These are phyloP conservation scores for Cristatella mucedo DNA, from an alignment of 2,888 invertebrate genomes.

Conservation along the genomic window DNA sequence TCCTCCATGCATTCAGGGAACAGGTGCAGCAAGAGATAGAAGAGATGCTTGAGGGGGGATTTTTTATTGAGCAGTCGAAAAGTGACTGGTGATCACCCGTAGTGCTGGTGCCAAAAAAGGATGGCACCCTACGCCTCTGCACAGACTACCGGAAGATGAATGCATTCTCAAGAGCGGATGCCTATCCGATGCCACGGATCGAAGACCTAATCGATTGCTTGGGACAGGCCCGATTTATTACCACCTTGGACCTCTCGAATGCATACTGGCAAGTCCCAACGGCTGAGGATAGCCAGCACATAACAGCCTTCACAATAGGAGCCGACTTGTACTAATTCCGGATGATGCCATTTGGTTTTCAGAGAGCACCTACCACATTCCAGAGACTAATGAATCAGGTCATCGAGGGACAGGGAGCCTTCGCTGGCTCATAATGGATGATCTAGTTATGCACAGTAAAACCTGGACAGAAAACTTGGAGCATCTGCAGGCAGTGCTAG, in stretches of 20 bases:
- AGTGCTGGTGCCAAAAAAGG: slow-evolving; percentile 3
- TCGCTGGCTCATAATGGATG: too few relatives aligned
- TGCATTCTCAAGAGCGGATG: slow-evolving; percentile 7
- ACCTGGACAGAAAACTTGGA: slow-evolving; percentile 13
- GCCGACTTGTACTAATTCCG: too few relatives aligned
- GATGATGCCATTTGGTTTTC: too few relatives aligned
- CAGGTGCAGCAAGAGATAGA: not conserved
- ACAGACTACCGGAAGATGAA: slow-evolving; percentile 15
- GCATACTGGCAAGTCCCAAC: slow-evolving; percentile 9
- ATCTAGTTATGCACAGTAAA: slow-evolving; percentile 13
- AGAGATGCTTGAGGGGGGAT: slow-evolving; percentile 6
- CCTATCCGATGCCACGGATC: slow-evolving; percentile 14
- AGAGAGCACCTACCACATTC: too few relatives aligned
- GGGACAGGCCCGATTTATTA: slow-evolving; percentile 12
- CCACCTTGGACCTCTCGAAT: slow-evolving; percentile 13
- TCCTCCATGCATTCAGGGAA: not conserved
- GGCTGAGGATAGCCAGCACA: too few relatives aligned
- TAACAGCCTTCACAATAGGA: too few relatives aligned
- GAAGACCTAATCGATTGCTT: slow-evolving; percentile 10
- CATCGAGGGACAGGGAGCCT: too few relatives aligned
- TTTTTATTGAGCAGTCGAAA: not conserved
- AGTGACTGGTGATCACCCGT: not conserved
- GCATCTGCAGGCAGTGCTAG: slow-evolving; percentile 13
- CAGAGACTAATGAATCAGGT: too few relatives aligned
- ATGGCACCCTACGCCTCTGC: slow-evolving; percentile 13